phyloP scores from a whole-genome alignment of 2,797 vertebrate genomes.

The Thripadectes ignobilis region DNA sequence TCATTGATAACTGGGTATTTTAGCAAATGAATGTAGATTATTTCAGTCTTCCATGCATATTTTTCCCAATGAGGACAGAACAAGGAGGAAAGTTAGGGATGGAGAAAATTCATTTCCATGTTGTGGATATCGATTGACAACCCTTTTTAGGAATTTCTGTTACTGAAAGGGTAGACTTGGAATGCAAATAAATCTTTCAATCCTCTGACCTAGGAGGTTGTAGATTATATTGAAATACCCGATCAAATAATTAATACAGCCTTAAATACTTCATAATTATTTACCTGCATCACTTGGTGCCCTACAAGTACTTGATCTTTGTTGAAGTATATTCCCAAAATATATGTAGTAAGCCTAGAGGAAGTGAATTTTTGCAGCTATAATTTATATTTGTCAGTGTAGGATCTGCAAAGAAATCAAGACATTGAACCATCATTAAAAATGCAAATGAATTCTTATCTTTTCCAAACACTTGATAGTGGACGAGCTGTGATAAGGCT shows the following conservation, averaged over 20 bases:
- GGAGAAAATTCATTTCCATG: neutral
- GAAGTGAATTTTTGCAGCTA: conserved; percentile 26
- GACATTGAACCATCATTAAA: conserved; percentile 60
- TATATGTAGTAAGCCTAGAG: neutral
- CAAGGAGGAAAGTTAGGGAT: neutral
- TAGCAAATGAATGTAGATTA: neutral
- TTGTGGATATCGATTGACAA: neutral
- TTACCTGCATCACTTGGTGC: neutral
- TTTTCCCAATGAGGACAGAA: neutral
- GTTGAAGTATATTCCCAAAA: neutral
- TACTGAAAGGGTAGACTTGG: neutral
- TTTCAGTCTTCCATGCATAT: neutral
- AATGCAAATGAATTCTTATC: conserved; percentile 84
- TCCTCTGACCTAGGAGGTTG: neutral
- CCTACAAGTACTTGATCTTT: neutral
- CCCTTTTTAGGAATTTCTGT: neutral
- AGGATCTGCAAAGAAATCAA: conserved; percentile 48
- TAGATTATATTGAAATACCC: neutral
- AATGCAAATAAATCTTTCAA: neutral
- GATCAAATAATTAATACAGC: neutral
- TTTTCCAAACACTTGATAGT: conserved; percentile 83
- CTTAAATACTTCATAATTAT: neutral
- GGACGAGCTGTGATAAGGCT: conserved; percentile 79
- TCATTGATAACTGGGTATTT: neutral
- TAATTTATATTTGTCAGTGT: conserved; percentile 45